phyloP scores from a whole-genome alignment of 2,888 invertebrate genomes.

The Lutraria lutraria region DNA sequence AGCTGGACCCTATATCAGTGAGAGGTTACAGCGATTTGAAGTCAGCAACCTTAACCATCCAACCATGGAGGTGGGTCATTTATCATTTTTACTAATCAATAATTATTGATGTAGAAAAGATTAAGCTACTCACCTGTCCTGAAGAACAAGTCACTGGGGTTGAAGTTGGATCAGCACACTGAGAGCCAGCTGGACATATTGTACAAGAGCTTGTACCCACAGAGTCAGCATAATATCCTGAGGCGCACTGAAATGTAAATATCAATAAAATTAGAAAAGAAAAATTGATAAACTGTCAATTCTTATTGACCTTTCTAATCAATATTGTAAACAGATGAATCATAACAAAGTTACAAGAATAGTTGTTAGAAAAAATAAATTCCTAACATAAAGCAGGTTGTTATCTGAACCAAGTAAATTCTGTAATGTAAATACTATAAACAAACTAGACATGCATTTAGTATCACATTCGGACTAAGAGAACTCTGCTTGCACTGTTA shows the following conservation, averaged over 20 bases:
- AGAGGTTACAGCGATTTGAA: too few species aligned
- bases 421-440: too few species aligned
- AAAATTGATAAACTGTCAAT: neutral
- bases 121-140: slow-evolving; percentile 73
- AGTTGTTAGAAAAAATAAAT: neutral
- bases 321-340: neutral
- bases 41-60: too few species aligned
- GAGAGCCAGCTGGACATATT: slow-evolving; percentile 81
- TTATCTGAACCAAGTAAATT: too few species aligned
- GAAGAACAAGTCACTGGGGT: slow-evolving; percentile 77
- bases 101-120: neutral
- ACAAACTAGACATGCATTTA: neutral
- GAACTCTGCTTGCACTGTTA: neutral
- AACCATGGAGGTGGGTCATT: too few species aligned
- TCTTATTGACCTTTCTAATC: neutral
- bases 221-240: slow-evolving; percentile 79
- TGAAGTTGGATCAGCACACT: slow-evolving; percentile 79
- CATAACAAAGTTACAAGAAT: neutral
- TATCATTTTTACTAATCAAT: too few species aligned
- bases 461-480: neutral
- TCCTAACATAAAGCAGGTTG: neutral
- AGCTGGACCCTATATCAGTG: too few species aligned
- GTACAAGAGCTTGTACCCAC: slow-evolving; percentile 77
- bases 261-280: neutral
- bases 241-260: slow-evolving; percentile 76